These are phyloP conservation scores for Diorhabda elongata DNA, from an alignment of 1,140 invertebrate species.

Conservation along the genomic window DNA sequence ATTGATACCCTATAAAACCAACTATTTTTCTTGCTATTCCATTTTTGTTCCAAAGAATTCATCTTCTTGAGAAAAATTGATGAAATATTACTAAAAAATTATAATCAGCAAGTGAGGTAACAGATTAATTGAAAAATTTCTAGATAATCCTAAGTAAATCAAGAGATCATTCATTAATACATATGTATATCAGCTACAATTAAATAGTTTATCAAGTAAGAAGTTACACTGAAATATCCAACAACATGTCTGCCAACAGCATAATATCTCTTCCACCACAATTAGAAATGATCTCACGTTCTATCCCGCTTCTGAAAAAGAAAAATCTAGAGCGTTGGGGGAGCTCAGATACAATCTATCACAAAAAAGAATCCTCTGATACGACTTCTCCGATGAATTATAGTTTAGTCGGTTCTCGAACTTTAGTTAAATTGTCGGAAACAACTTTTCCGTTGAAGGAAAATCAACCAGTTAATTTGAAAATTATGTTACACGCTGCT, in stretches of 20 bases:
- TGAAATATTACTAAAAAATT: no score
- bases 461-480: conserved; percentile 39
- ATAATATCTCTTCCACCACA: conserved; percentile 37
- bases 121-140: no score
- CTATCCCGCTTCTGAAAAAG: conserved; percentile 28
- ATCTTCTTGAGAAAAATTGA: no score
- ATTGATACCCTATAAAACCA: no score
- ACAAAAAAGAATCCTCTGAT: neutral
- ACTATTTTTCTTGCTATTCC: no score
- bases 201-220: no score
- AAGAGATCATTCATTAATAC: no score
- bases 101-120: no score
- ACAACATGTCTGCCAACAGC: conserved; percentile 39
- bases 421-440: conserved; percentile 34
- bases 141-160: no score
- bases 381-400: neutral
- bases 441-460: conserved; percentile 33
- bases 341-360: conserved; percentile 11
- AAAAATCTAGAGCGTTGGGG: conserved; percentile 13
- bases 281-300: conserved; percentile 34
- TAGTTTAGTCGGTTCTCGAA: conserved; percentile 4
- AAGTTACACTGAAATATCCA: neutral
- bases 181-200: no score
- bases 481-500: conserved; percentile 37
- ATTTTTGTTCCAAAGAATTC: no score